Evolutionary conservation across 1,140 invertebrate genomes (phyloP), one percentile per base, ranked within the genome.

Genomic region (Diachasma alloeum): DNA sequence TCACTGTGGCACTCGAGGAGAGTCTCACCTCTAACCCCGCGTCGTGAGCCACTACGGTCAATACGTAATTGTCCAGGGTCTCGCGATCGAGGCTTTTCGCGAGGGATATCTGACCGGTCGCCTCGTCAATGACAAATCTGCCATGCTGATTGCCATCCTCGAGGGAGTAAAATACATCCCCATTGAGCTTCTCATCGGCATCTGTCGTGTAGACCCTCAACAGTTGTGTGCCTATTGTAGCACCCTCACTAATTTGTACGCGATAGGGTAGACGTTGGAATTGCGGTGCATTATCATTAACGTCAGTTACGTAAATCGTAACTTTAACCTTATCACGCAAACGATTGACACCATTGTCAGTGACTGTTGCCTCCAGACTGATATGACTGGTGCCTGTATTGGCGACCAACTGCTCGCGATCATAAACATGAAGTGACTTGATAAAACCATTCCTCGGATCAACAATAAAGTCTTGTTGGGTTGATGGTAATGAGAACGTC

Each of bases 371-470:
- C 83, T 97, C 96, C 48, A 98, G 88, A 8, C 92, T 92, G 26
- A 98, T 92, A 80, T 93, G 94, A 86, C 94, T 95, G 80, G 93
- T 92, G 1, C 96, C 96, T 0, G 93, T 94, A 13, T 90, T 92
- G 78, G 93, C 91, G 0, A 97, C 91, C 22, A 97, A 87, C 22
- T 93, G 92, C 87, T 99, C 97, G 56, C 97, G 91, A 85, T 98
- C 97, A 84, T 98, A 97, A 13, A 93, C 91, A 69, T 93, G 93
- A 4, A 94, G 89, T 0, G 96, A 97, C 88, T 95, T 95, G 48
- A 98, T 94, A 83, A 98, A 98, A 6, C 97, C 97, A 86, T 97
- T 98, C 83, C 95, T 93, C 0, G 96, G 94, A 85, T 98, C 96
- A 44, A 99, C 94, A 8, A 91, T 91, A 85, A 99, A 99, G 83